Conservation (phyloP, 2,888 invertebrate species). For the Clepsis dumicolana region DNA sequence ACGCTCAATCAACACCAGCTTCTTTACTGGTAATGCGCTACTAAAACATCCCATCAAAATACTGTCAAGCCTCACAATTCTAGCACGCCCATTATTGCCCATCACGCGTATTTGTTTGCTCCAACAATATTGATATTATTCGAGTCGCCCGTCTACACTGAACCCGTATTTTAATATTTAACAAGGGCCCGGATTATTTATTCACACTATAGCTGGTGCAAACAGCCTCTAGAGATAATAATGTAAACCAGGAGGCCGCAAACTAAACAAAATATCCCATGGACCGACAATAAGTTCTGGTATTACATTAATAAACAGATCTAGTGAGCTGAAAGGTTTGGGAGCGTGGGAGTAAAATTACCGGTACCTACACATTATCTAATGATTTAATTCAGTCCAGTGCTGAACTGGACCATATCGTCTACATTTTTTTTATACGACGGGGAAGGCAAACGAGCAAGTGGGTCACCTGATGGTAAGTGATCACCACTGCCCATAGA, state of each 20-base stretch:
- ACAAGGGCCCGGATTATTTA: slow-evolving; percentile 76
- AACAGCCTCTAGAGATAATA: slow-evolving; percentile 61
- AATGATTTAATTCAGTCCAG: no score
- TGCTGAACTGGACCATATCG: no score
- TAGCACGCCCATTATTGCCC: slow-evolving; percentile 24
- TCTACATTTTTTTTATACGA: no score
- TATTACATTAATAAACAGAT: slow-evolving; percentile 47
- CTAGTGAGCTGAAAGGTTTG: slow-evolving; percentile 9
- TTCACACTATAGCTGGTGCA: slow-evolving; percentile 70
- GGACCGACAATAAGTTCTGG: slow-evolving; percentile 66
- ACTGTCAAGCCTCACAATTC: slow-evolving; percentile 12
- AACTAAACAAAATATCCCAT: slow-evolving; percentile 78
- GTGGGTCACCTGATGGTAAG: no score
- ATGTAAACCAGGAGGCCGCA: slow-evolving; percentile 68
- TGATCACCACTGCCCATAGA: no score
- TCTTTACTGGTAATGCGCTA: neutral
- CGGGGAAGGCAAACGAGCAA: no score
- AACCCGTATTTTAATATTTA: slow-evolving; percentile 69
- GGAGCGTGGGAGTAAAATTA: neutral
- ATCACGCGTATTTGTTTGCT: slow-evolving; percentile 33
- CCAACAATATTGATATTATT: slow-evolving; percentile 32
- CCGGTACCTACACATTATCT: no score
- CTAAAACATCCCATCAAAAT: slow-evolving; percentile 2
- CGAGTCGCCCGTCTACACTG: slow-evolving; percentile 52
- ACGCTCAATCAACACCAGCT: no score